These are phyloP conservation scores for Prorops nasuta DNA, from an alignment of 1,140 invertebrate species.

Conservation along the genomic window DNA sequence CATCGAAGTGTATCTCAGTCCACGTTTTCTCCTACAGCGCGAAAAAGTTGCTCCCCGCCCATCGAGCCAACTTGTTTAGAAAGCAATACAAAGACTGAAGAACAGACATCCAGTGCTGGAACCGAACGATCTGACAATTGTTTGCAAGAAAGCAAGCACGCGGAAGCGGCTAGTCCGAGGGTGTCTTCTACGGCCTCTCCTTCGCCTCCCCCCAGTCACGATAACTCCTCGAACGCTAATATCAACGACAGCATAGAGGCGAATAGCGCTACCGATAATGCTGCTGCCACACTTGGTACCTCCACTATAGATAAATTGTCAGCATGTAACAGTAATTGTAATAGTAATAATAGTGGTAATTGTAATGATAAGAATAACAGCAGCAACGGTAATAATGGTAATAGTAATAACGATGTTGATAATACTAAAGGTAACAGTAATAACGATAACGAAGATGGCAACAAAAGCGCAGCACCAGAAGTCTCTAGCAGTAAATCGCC, in stretches of 20 bases:
- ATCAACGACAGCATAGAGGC: background rate
- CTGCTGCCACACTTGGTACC: background rate
- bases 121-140: background rate
- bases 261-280: background rate
- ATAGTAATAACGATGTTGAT: background rate
- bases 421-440: background rate
- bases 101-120: background rate
- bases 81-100: no score
- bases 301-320: background rate
- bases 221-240: background rate
- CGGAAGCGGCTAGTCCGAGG: slow-evolving; percentile 37
- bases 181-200: slow-evolving; percentile 47
- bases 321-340: slow-evolving; percentile 8
- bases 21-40: no score
- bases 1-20: no score
- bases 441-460: background rate
- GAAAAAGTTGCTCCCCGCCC: no score
- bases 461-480: no score
- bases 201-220: slow-evolving; percentile 32
- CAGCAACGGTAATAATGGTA: background rate
- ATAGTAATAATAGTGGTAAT: slow-evolving; percentile 3
- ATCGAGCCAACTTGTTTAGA: no score
- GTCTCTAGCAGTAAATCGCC: slow-evolving; percentile 36
- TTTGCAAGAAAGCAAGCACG: slow-evolving; percentile 5
- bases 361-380: background rate